Base-by-base conservation (phyloP, 1,140 invertebrate genomes). In the Drosophila setifemur region DNA sequence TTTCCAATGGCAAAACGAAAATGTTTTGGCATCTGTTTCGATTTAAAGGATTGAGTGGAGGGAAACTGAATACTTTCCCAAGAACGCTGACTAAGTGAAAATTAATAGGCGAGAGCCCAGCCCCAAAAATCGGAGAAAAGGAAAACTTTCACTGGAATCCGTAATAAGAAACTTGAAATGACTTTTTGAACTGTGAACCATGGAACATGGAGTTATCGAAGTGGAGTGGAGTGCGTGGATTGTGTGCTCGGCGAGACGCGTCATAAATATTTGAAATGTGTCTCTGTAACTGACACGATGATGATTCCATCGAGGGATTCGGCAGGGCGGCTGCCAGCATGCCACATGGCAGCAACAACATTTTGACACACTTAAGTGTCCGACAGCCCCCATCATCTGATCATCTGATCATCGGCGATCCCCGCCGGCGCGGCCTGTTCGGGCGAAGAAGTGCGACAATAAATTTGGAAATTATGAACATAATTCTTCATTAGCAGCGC, bases 341-440 rank as follows among this genome's bases (percentile, higher is more conserved):
- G 78, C 73, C 78, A 73, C 69, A 73, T 73, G 82, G 70, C 79
- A 60, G 70, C 66, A 29, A 52, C 64, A 85, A 85, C 81, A 85
- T 85, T 85, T 85, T 85, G 81, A 86, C 81, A 85, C 76, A 86
- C 81, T 85, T 75, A 86, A 86, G 81, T 86, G 82, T 85, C 66
- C 69, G 77, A 82, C 77, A 82, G 66, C 64, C 58, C 57, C 40
- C 61, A 72, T 77, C 67, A 66, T 58, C 26, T 40, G 45, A 57
- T 55, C 61, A 26, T 37, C 25, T 9, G 58, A 73, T 52, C 48
- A 29, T 12, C 12, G 6, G 28, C 33, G 48, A 60, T 45, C 44
- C 23, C 39, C 23, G 33, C 8, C 14, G 9, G n/a, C 9, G 45
- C n/a, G 40, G 26, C 37, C n/a, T n/a, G n/a, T n/a, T n/a, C n/a